Evolutionary conservation across 2,113 vertebrate genomes (phyloP), one percentile per base, ranked within the genome.

Genomic region (Pyxicephalus adspersus): DNA sequence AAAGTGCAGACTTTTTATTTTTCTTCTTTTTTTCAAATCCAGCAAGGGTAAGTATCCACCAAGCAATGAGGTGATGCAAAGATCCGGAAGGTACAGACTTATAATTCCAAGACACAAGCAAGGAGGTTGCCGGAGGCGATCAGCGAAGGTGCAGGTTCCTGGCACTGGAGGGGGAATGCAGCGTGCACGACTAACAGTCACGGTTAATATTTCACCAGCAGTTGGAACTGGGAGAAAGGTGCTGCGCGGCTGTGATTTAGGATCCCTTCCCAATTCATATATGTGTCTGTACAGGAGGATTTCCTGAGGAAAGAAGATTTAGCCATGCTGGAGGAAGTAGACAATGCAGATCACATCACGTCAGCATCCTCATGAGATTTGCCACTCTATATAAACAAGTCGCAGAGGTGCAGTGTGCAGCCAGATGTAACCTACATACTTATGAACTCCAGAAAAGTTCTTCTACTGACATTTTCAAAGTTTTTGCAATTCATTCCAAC

Each of bases 191-290:
- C 77, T 71, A 57, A 71, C 77, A 80, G 66, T 16, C 54, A 20
- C 52, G 45, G 77, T 80, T 80, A 80, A 80, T 80, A 68, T 80
- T 80, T 80, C 77, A 80, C 77, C 66, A 68, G 34, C 65, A 60
- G 31, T 63, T 61, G 67, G 77, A 60, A 68, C 29, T 58, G 66
- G 77, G 66, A 80, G 77, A 68, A 80, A 68, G 55, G 77, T 45
- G 45, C 55, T 28, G 66, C 25, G 25, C 64, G 38, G 55, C 45
- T 64, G 60, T 51, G 34, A 64, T 64, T n/a, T 64, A 26, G 65
- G 38, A 55, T 51, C 61, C 45, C n/a, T 64, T 61, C 50, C 75
- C 54, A 71, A 80, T 80, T 58, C 55, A 80, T 70, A 80, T 80
- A 68, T 79, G 29, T 73, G 70, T 73, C 70, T 57, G 17, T 57